phyloP scores from a whole-genome alignment of 2,888 invertebrate species.

The Celastrina argiolus region DNA sequence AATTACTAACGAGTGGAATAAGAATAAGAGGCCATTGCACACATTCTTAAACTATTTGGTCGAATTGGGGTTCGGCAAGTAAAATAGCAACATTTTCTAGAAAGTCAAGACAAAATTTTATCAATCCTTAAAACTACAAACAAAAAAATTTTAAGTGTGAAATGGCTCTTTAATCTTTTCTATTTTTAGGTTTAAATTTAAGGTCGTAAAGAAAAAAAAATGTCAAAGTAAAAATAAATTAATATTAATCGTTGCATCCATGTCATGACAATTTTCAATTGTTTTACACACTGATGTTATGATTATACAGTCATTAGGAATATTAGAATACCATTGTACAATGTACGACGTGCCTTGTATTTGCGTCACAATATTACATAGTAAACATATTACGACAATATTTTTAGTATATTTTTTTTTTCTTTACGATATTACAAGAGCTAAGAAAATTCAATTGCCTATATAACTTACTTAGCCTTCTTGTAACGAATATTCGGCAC shows the following conservation, averaged over 20 bases:
- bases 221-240: not conserved
- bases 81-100: not conserved
- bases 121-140: not conserved
- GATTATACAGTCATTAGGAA: not conserved
- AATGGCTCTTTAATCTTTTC: not conserved
- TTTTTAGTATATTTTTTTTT: too few relatives aligned
- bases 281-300: not conserved
- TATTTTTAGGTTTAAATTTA: not conserved
- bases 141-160: not conserved
- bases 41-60: not conserved
- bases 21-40: not conserved
- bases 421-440: too few relatives aligned
- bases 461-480: not conserved
- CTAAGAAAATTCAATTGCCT: too few relatives aligned
- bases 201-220: not conserved
- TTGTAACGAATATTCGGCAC: not conserved
- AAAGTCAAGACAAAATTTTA: not conserved
- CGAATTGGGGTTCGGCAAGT: not conserved
- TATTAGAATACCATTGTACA: not conserved
- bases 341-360: too few relatives aligned
- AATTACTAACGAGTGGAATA: not conserved
- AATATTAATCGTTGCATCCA: not conserved
- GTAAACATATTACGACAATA: too few relatives aligned
- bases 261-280: not conserved
- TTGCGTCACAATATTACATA: too few relatives aligned